Evolutionary conservation across 2,797 vertebrate genomes (phyloP).

Genomic region (Gallinago nigripennis): DNA sequence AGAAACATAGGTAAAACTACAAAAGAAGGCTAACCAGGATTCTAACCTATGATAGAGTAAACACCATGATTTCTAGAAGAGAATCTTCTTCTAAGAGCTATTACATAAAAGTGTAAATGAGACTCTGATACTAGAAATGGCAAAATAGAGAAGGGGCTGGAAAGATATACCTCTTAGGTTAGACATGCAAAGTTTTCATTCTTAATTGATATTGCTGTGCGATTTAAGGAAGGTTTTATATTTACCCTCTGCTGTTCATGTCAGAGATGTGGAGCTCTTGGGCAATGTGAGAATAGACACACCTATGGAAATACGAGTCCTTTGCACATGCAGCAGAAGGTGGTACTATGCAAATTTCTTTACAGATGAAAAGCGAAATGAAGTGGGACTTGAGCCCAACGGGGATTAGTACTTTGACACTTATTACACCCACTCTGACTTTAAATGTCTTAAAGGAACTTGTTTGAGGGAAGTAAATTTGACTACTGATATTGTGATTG

Average conservation of each 20-base stretch:
- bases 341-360: neutral
- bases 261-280: neutral
- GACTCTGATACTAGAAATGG: neutral
- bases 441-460: neutral
- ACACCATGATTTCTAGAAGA: neutral
- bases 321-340: neutral
- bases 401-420: neutral
- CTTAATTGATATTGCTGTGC: neutral
- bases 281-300: fast-evolving
- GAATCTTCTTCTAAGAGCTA: neutral
- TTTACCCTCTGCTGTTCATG: neutral
- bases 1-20: neutral
- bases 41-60: neutral
- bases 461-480: neutral
- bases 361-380: neutral
- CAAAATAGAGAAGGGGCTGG: neutral
- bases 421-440: neutral
- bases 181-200: neutral
- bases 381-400: neutral
- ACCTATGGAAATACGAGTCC: neutral
- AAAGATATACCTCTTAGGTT: neutral
- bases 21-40: neutral
- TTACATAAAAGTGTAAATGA: neutral
- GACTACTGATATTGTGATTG: neutral
- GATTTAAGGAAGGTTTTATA: neutral